Base-by-base conservation (phyloP, 2,888 invertebrate genomes). In the Sinodicranocentrus sp. region DNA sequence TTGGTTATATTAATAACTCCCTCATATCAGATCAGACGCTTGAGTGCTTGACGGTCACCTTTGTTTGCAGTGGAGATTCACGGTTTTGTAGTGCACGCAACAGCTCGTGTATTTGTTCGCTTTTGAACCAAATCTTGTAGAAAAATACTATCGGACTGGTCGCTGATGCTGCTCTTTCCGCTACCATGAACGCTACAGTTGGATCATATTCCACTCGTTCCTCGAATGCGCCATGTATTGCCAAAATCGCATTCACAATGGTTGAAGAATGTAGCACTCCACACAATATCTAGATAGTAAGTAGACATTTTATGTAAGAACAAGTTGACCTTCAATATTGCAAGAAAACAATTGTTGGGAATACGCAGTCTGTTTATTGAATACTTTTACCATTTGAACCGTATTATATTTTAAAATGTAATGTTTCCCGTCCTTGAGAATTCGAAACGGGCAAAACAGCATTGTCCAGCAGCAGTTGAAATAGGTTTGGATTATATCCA, bases 401-500 rank as follows among this genome's bases (percentile, higher is more conserved):
- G 25, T 3, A 48, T 3, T n/a, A n/a, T 8, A 57, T 13, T 13
- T 13, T 1, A 57, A 8, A 25, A 2, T 23, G 13, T 57, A 23
- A 25, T 13, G 13, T 25, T 1, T 25, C 15, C 25, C 57, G 25
- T 25, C 13, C 3, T 57, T 15, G 6, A 57, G 1, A 25, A 57
- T 57, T 1, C n/a, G n/a, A 25, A 57, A 57, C 2, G 57, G 57
- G 13, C 23, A 23, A 25, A 57, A 57, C 8, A 57, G n/a, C 5
- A 57, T 10, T 19, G 57, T 13, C 23, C 57, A 57, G 25, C 57
- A 57, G 13, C 57, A 57, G 25, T 57, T 57, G 13, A 57, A 57
- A 13, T 25, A 57, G 3, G 57, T 57, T 25, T 57, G 57, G n/a
- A 57, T 57, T 1, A 57, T 15, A 25, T 57, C 23, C n/a, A 25